Conservation (phyloP, 1,140 invertebrate genomes). For the Brachionus calyciflorus region DNA sequence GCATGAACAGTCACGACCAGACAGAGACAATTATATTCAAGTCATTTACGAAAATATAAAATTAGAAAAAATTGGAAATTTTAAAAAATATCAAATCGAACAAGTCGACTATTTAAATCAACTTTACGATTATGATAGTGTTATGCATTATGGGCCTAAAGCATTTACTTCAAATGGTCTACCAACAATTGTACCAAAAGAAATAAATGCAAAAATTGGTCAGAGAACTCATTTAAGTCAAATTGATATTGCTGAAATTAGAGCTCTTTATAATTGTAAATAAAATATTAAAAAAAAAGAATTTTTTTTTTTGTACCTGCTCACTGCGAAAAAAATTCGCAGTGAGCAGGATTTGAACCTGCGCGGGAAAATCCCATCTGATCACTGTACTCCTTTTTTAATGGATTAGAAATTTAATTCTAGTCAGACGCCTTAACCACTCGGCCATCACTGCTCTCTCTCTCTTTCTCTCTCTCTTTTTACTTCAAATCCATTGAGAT, state of each 20-base stretch:
- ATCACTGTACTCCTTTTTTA: neutral
- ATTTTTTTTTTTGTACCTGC: too few relatives aligned
- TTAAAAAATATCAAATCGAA: neutral
- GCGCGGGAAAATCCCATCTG: conserved; percentile 45
- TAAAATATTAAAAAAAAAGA: neutral
- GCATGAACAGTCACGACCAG: conserved; percentile 96
- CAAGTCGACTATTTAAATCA: neutral
- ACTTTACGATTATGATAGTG: neutral
- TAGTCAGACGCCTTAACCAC: conserved; percentile 46
- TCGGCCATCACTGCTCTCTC: conserved; percentile 23
- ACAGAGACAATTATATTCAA: conserved; percentile 73
- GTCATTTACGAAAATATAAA: neutral
- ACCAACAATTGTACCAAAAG: neutral
- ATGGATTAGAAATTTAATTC: conserved; percentile 41
- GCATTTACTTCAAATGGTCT: neutral
- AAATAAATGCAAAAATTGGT: neutral
- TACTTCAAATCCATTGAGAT: too few relatives aligned
- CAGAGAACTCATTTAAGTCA: neutral
- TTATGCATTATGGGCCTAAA: conserved; percentile 13
- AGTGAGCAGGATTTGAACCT: conserved; percentile 46
- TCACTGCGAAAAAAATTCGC: conserved; percentile 25
- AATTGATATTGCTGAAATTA: neutral
- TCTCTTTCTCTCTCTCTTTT: neutral
- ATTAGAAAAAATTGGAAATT: neutral
- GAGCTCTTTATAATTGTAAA: neutral